phyloP scores from a whole-genome alignment of 2,113 vertebrate genomes.

The Hydropotes inermis region DNA sequence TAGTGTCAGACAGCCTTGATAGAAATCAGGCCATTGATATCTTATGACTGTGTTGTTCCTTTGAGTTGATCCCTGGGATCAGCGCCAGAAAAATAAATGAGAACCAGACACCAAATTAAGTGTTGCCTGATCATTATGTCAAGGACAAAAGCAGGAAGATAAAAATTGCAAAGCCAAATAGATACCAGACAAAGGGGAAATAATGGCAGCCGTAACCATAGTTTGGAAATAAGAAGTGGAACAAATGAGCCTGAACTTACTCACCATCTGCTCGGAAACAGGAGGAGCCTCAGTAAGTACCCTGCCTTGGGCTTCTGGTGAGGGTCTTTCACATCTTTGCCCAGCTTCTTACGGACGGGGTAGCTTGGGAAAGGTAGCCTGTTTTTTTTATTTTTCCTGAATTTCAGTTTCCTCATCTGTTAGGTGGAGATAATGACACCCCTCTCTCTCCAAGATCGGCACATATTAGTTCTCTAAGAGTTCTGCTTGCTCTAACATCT shows the following conservation, averaged over 20 bases:
- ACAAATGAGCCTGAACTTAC: slow-evolving; percentile 40
- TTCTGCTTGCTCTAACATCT: not conserved
- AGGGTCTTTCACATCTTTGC: not conserved
- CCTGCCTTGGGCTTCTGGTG: not conserved
- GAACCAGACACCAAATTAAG: slow-evolving; percentile 53
- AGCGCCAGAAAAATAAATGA: slow-evolving; percentile 63
- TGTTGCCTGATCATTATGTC: slow-evolving; percentile 50
- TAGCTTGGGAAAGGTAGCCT: not conserved
- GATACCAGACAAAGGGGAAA: slow-evolving; percentile 33
- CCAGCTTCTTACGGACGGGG: not conserved
- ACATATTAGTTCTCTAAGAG: not conserved
- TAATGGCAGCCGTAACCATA: slow-evolving; percentile 48
- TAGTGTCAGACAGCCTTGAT: not conserved
- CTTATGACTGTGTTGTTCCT: slow-evolving; percentile 5
- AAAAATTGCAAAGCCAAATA: slow-evolving; percentile 53
- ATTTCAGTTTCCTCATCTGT: not conserved
- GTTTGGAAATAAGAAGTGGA: slow-evolving; percentile 54
- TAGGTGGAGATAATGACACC: not conserved
- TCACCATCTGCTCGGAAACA: slow-evolving; percentile 55
- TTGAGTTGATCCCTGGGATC: slow-evolving; percentile 50
- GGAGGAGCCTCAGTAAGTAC: not conserved
- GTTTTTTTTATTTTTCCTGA: not conserved
- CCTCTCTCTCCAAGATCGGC: not conserved
- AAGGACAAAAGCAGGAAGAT: slow-evolving; percentile 62
- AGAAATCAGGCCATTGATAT: not conserved